Evolutionary conservation across 2,888 invertebrate species (phyloP).

Genomic region (Adela reaumurella): DNA sequence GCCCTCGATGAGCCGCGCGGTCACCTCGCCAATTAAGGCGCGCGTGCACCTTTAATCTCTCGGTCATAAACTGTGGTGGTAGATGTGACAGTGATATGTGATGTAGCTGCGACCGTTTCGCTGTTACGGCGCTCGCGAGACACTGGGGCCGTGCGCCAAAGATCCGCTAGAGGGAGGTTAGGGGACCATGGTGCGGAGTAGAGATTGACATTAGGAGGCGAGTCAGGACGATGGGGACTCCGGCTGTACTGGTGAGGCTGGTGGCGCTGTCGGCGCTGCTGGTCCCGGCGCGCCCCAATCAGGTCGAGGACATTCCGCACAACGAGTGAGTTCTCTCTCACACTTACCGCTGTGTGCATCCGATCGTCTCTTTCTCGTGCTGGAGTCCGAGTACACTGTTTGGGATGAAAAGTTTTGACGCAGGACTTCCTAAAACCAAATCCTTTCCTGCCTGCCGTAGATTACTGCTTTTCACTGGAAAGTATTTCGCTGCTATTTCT

Average conservation of each 20-base stretch:
- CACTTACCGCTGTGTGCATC: too few relatives aligned
- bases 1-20: neutral
- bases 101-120: neutral
- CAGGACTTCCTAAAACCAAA: too few relatives aligned
- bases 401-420: constrained; percentile 11
- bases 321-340: constrained; percentile 92
- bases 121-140: neutral
- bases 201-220: too few relatives aligned
- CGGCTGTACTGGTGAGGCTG: constrained; percentile 30
- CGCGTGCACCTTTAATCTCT: constrained; percentile 6
- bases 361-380: too few relatives aligned
- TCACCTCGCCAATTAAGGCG: neutral
- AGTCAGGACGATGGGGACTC: constrained; percentile 11
- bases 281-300: constrained; percentile 59
- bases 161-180: constrained; percentile 25
- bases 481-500: too few relatives aligned
- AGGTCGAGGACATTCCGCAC: constrained; percentile 87
- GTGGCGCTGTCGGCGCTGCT: constrained; percentile 38
- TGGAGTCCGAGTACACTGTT: constrained; percentile 16
- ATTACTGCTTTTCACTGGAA: too few relatives aligned
- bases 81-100: neutral
- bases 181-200: constrained; percentile 23
- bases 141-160: constrained; percentile 16
- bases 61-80: too few relatives aligned
- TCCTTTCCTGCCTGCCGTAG: too few relatives aligned